A percentile compares a stretch with the other conserved stretches of the same genome.
Conservation (phyloP, 1,140 invertebrate genomes). For the Amphibalanus amphitrite region DNA sequence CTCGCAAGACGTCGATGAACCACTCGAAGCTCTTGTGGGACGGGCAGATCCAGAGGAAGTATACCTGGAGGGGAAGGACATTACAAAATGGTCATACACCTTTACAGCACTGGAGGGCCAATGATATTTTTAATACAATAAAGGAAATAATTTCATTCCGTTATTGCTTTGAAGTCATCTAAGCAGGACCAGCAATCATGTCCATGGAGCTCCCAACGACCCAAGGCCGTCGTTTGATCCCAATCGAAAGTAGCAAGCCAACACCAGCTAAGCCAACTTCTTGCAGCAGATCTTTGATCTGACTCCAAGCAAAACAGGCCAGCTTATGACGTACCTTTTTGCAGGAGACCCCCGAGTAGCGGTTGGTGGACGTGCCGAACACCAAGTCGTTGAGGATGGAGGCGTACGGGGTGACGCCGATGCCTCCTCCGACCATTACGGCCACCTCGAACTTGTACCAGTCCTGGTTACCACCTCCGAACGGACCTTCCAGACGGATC, state of each 20-base stretch:
- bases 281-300: too few species aligned
- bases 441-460: conserved; percentile 97
- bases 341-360: conserved; percentile 84
- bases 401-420: conserved; percentile 97
- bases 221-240: too few species aligned
- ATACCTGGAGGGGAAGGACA: conserved; percentile 64
- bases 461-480: conserved; percentile 97
- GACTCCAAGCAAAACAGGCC: too few species aligned
- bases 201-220: too few species aligned
- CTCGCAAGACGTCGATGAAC: conserved; percentile 97
- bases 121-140: too few species aligned
- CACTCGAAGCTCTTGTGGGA: conserved; percentile 99
- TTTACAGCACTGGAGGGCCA: too few species aligned
- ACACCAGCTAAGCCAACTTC: too few species aligned
- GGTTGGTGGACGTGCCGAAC: conserved; percentile 84
- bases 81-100: too few species aligned
- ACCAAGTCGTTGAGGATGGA: conserved; percentile 95
- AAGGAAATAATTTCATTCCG: too few species aligned
- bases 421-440: conserved; percentile 97
- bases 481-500: conserved; percentile 85
- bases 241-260: too few species aligned
- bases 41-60: conserved; percentile 98
- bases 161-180: too few species aligned
- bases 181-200: too few species aligned
- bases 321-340: conserved; percentile 76